These are phyloP conservation scores for Brachionus sp. DNA, from an alignment of 1,140 invertebrate species.

Conservation along the genomic window DNA sequence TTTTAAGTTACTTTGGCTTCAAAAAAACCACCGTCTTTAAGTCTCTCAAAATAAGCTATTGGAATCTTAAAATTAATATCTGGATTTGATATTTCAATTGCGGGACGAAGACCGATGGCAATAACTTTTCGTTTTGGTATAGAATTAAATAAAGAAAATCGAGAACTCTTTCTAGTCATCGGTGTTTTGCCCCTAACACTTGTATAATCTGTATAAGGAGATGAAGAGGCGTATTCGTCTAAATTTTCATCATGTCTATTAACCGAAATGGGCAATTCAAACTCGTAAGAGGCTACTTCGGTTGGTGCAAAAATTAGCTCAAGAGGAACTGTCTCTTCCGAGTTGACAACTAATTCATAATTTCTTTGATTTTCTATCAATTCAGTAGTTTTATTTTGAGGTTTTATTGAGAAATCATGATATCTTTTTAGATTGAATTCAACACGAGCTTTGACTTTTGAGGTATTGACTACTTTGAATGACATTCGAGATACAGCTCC, in stretches of 20 bases:
- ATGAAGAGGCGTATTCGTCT: not conserved
- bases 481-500: slow-evolving; percentile 52
- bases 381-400: slow-evolving; percentile 51
- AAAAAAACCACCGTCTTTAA: slow-evolving; percentile 39
- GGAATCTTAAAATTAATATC: slow-evolving; percentile 39
- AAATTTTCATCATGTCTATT: not conserved
- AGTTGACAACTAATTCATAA: slow-evolving; percentile 52
- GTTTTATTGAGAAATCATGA: slow-evolving; percentile 54
- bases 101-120: slow-evolving; percentile 31
- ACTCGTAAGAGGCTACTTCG: slow-evolving; percentile 51
- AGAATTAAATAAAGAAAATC: not conserved
- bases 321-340: slow-evolving; percentile 51
- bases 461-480: slow-evolving; percentile 54
- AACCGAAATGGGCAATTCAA: slow-evolving; percentile 21
- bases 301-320: slow-evolving; percentile 56
- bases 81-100: slow-evolving; percentile 24
- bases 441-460: slow-evolving; percentile 51
- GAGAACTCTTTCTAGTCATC: not conserved
- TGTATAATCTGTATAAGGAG: slow-evolving; percentile 20
- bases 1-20: slow-evolving; percentile 7
- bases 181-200: not conserved
- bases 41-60: slow-evolving; percentile 17
- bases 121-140: slow-evolving; percentile 30
- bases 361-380: slow-evolving; percentile 56
- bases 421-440: slow-evolving; percentile 57